Percentiles rank a stretch among this genome's conserved stretches.
These are phyloP conservation scores for Conomelus anceps DNA, from an alignment of 2,888 invertebrate genomes.

Conservation along the genomic window DNA sequence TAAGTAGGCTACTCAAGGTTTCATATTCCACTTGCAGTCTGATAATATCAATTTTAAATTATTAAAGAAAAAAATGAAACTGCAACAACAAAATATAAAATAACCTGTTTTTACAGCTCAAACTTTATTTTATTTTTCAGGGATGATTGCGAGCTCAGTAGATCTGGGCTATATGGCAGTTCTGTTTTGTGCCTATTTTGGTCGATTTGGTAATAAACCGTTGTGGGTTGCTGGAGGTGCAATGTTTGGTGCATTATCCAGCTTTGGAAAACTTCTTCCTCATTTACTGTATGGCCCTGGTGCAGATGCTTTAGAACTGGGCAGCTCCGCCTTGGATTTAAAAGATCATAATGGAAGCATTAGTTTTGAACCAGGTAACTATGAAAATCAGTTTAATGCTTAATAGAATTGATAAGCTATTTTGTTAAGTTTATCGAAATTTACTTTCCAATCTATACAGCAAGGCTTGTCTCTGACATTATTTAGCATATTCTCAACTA, in stretches of 20 bases:
- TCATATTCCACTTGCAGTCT: too few relatives aligned
- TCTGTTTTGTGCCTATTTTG: constrained; percentile 47
- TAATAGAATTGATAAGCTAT: too few relatives aligned
- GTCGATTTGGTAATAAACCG: constrained; percentile 58
- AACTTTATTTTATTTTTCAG: constrained; percentile 40
- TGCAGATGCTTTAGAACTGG: constrained; percentile 42
- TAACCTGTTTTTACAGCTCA: neutral
- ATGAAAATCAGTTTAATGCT: too few relatives aligned
- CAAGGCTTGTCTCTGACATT: too few relatives aligned
- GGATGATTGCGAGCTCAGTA: constrained; percentile 59
- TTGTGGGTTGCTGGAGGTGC: constrained; percentile 61
- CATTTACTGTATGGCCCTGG: constrained; percentile 58
- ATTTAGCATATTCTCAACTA: too few relatives aligned
- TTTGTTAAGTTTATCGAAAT: too few relatives aligned
- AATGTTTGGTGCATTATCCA: constrained; percentile 52
- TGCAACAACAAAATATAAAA: too few relatives aligned
- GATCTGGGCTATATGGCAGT: constrained; percentile 50
- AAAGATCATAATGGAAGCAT: neutral
- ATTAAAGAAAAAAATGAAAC: too few relatives aligned
- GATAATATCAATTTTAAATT: too few relatives aligned
- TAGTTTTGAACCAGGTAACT: neutral
- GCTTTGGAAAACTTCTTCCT: constrained; percentile 53
- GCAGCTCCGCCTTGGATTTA: neutral
- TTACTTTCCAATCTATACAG: too few relatives aligned
- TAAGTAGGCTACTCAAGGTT: too few relatives aligned